Base-by-base conservation (phyloP, 2,888 invertebrate species). In the Acronicta leporina region DNA sequence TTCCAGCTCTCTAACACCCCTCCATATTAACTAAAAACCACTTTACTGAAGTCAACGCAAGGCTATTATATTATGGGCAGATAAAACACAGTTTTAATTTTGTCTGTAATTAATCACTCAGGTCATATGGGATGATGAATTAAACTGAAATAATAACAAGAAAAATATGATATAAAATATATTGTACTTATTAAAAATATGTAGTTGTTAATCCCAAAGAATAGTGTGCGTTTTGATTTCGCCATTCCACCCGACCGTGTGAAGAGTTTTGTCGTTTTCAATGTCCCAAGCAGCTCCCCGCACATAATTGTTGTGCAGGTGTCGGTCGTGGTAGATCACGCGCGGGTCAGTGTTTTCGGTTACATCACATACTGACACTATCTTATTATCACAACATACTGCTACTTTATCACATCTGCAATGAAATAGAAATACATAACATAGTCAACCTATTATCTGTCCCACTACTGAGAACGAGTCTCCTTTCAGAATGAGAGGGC, bases 221-320 rank as follows among this genome's bases (percentile, higher is more conserved):
- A 91, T 54, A 20, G 65, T 79, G 68, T 95, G 95, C 11, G 87
- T 85, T 61, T 88, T 87, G 14, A 95, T 80, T 67, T 88, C 86
- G 47, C 92, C 92, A 73, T 96, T 95, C 95, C 96, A 96, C n/a
- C 95, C 95, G 15, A 95, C 94, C 0, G 95, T 91, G 73, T 95
- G 92, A 1, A 96, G 87, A 25, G 84, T 72, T 49, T 86, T 82
- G 16, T 77, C 77, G 1, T 89, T 84, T 3, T 80, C 82, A 6
- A 82, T 66, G 71, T 92, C 92, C 96, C 96, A 96, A 0, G 95
- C 91, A 7, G 95, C 68, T 10, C 95, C 95, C 65, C 95, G 88
- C 1, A 95, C 95, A 78, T 92, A 95, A 75, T 95, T 95, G 27
- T 68, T 86, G 64, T 94, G 94, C 68, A 82, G 79, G 63, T 87